Percentiles rank a stretch among this genome's conserved stretches.
Evolutionary conservation across 1,140 invertebrate species (phyloP).

Genomic region (Branchinecta lindahli): DNA sequence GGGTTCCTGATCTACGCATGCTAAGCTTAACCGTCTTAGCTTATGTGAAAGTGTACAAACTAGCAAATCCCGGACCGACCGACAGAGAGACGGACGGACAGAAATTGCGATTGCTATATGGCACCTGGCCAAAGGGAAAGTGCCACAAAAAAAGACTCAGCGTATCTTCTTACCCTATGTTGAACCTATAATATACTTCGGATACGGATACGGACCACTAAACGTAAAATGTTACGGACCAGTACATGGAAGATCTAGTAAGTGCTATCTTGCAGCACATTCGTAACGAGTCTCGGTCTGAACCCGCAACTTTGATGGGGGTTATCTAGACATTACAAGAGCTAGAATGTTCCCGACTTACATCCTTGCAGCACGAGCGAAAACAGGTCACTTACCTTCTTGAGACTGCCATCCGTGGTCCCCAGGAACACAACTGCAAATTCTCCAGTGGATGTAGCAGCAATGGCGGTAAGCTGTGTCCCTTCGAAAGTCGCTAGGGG

Average conservation of each 20-base stretch:
- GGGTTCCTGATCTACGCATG: too few relatives aligned
- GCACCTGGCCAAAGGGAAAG: too few relatives aligned
- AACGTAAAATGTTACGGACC: slow-evolving; percentile 22
- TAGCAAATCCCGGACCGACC: too few relatives aligned
- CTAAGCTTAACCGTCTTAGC: too few relatives aligned
- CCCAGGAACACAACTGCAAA: slow-evolving; percentile 94
- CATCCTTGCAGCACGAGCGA: not conserved
- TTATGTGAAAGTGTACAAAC: too few relatives aligned
- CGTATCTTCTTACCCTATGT: too few relatives aligned
- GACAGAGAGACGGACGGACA: too few relatives aligned
- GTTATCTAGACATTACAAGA: too few relatives aligned
- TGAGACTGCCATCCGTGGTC: slow-evolving; percentile 71
- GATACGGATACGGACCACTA: slow-evolving; percentile 74
- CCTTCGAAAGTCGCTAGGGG: slow-evolving; percentile 64
- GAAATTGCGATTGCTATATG: too few relatives aligned
- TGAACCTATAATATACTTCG: slow-evolving; percentile 69
- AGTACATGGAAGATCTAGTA: not conserved
- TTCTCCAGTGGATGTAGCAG: slow-evolving; percentile 86
- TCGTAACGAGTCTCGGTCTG: not conserved
- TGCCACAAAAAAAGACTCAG: too few relatives aligned
- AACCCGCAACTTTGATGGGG: not conserved
- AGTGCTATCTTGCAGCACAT: not conserved
- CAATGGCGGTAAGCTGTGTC: slow-evolving; percentile 66
- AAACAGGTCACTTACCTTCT: slow-evolving; percentile 51
- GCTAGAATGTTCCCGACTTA: too few relatives aligned